These are phyloP conservation scores for Mus spicilegus DNA, from an alignment of 2,113 vertebrate genomes.

Conservation along the genomic window DNA sequence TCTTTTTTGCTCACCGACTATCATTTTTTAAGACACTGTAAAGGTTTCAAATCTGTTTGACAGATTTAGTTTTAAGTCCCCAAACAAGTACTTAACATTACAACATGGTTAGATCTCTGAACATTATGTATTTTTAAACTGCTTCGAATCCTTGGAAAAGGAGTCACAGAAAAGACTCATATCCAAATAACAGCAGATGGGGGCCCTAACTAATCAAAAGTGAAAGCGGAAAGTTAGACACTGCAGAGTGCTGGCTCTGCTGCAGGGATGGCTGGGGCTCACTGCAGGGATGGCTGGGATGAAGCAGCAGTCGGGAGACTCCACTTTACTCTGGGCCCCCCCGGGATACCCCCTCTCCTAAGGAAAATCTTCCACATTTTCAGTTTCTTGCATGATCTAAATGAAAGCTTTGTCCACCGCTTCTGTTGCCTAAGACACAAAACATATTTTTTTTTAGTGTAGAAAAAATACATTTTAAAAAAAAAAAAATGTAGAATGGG, in stretches of 20 bases:
- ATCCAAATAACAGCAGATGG: constrained; percentile 7
- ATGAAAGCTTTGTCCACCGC: background rate
- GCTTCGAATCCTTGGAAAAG: constrained; percentile 70
- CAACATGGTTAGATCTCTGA: constrained; percentile 61
- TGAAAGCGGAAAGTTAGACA: constrained; percentile 48
- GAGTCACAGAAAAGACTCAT: constrained; percentile 57
- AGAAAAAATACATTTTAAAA: background rate
- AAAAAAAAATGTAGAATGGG: background rate
- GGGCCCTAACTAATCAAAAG: constrained; percentile 67
- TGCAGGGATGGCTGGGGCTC: too few relatives aligned
- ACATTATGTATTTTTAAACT: constrained; percentile 74
- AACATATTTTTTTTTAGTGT: background rate
- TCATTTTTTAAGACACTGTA: background rate
- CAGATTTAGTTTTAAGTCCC: background rate
- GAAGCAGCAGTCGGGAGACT: background rate
- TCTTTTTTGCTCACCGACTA: background rate
- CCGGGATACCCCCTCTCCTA: constrained; percentile 2
- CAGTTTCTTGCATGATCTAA: constrained; percentile 21
- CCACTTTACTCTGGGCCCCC: background rate
- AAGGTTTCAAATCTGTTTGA: constrained; percentile 26
- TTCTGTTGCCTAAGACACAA: constrained; percentile 48
- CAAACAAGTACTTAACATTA: constrained; percentile 65
- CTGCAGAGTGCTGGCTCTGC: background rate
- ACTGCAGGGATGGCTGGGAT: too few relatives aligned
- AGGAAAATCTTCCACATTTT: constrained; percentile 23